These are phyloP conservation scores for Hyperopisus bebe DNA, from an alignment of 2,113 vertebrate genomes.

Conservation along the genomic window DNA sequence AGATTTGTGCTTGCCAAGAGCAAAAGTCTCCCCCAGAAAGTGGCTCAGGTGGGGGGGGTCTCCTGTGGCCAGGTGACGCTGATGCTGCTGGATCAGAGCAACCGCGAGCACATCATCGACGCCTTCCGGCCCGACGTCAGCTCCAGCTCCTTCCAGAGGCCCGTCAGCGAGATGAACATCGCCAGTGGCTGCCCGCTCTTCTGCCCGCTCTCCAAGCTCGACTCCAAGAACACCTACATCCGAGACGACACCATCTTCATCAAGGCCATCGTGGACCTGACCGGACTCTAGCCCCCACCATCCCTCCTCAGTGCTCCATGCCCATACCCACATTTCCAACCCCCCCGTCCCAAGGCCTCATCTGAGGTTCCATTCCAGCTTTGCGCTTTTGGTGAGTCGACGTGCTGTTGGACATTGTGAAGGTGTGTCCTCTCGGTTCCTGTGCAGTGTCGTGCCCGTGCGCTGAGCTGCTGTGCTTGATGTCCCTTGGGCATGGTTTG, in stretches of 20 bases:
- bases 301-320: conserved; percentile 26
- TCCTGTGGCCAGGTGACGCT: conserved; percentile 75
- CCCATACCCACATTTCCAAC: background rate
- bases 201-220: conserved; percentile 86
- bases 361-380: background rate
- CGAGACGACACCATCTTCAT: conserved; percentile 94
- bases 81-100: conserved; percentile 95
- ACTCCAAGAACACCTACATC: conserved; percentile 85
- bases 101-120: conserved; percentile 91
- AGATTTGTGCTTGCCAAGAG: background rate
- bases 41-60: background rate
- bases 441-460: background rate
- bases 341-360: background rate
- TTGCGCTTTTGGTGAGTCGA: background rate
- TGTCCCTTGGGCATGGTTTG: background rate
- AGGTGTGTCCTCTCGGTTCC: background rate
- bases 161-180: conserved; percentile 91
- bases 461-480: background rate
- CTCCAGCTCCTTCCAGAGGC: conserved; percentile 90
- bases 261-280: conserved; percentile 95
- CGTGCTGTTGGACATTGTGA: background rate
- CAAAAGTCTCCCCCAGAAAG: background rate
- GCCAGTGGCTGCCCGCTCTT: conserved; percentile 95
- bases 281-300: conserved; percentile 68
- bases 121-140: conserved; percentile 88